Evolutionary conservation across 2,888 invertebrate genomes (phyloP), one percentile per base, ranked within the genome.

Genomic region (Branchipolynoe longqiensis): DNA sequence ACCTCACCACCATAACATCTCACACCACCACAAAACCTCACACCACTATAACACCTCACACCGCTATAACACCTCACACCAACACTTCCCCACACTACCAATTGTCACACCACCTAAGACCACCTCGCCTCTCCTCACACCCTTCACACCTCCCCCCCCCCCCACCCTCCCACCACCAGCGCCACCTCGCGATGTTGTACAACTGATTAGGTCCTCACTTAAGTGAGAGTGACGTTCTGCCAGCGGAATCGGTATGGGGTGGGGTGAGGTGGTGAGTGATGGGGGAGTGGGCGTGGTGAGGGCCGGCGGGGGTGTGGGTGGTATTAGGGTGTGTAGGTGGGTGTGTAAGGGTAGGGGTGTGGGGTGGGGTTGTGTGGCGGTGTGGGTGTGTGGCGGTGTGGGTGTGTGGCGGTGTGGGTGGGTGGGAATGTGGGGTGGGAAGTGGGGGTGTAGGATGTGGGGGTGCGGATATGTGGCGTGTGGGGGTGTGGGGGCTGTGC

Each of bases 181-280:
- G 8, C 62, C 31, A 62, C 31, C 62, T 33, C 28, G 62, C 31
- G 8, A 28, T 62, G 22, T 33, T 22, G 33, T 33, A 62, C 62
- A 33, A 12, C 33, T 62, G 31, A 62, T 62, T 62, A 62, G 62
- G 6, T 22, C 62, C 62, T 31, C 31, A 62, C 62, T 31, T 62
- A 62, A 62, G 62, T 62, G 62, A 8, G 12, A 3, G 33, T 33
- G 62, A 31, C 62, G 62, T 12, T 22, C 3, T 62, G 62, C 62
- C 62, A 62, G 62, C 62, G 62, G 62, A 62, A 62, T 4, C 33
- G 28, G 31, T n/a, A n/a, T n/a, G n/a, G n/a, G n/a, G n/a, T n/a
- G n/a, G n/a, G n/a, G n/a, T n/a, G n/a, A n/a, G n/a, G 25, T n/a
- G 48, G 48, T 25, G n/a, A n/a, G 58, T n/a, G 58, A 25, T 18